Evolutionary conservation across 2,113 vertebrate genomes (phyloP), one percentile per base, ranked within the genome.

Genomic region (Opisthocomus hoazin): DNA sequence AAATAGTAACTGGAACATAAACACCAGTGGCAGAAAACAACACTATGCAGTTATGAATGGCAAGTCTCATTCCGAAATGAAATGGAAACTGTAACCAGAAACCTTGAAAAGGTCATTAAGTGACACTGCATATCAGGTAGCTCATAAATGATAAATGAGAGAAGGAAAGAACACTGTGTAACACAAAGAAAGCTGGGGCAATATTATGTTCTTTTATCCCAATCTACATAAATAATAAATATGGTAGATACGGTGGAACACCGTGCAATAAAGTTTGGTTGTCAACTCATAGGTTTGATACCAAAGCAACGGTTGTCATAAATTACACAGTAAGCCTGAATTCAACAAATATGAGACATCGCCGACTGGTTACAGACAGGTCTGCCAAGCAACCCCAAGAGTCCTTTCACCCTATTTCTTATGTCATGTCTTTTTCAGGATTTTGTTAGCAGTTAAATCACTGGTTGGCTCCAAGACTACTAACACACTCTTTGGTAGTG

Each of bases 61-160:
- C 80, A 90, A 79, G 80, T 78, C 74, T 97, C 76, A 84, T 95
- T 96, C 94, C 91, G 96, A 95, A 97, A 81, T 89, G 29, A 97
- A 97, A 70, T 96, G 94, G 98, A 98, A 98, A 98, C 95, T 14
- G 98, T 98, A 98, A 99, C 96, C 66, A 97, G 97, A 98, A 94
- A 98, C 98, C 94, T 75, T 78, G 93, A 94, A 94, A 84, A 97
- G 96, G 96, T 97, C 89, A 96, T 94, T 96, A 97, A 97, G 93
- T 92, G 70, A 97, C 95, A 93, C 94, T 78, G 75, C 2, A 90
- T 98, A 98, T 98, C 98, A 96, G 95, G 96, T 99, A 98, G 94
- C 98, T 96, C 89, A 83, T 98, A 98, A 98, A 98, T 96, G 93
- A 96, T 96, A 96, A 81, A 97, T 85, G 97, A 95, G 94, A 96